Conservation (phyloP, 2,113 vertebrate genomes). For the Sisor rabdophorus region DNA sequence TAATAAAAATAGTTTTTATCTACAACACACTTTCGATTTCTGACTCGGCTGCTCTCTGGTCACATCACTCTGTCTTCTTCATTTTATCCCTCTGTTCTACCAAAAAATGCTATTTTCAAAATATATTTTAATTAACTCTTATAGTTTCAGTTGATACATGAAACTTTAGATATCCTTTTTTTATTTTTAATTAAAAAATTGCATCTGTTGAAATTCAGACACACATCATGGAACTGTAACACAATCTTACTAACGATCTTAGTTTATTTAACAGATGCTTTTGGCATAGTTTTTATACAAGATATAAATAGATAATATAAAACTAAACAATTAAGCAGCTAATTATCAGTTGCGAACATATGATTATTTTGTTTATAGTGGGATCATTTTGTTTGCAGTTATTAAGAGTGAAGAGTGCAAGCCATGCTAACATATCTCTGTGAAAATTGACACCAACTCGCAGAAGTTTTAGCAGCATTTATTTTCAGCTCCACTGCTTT, state of each 20-base stretch:
- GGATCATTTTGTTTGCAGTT: conserved; percentile 45
- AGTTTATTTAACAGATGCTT: background rate
- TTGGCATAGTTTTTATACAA: background rate
- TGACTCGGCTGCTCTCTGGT: too few species aligned
- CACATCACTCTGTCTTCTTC: too few species aligned
- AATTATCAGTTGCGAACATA: background rate
- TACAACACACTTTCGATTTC: too few species aligned
- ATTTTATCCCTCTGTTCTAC: too few species aligned
- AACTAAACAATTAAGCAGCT: background rate
- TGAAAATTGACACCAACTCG: conserved; percentile 59
- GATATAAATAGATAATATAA: background rate
- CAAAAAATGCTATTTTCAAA: too few species aligned
- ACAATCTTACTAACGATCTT: background rate
- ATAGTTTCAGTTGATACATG: background rate
- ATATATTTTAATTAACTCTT: too few species aligned
- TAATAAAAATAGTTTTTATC: too few species aligned
- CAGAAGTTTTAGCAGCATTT: conserved; percentile 54
- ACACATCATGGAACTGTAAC: background rate
- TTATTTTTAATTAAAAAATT: too few species aligned
- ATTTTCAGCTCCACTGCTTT: conserved; percentile 62
- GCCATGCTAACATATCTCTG: conserved; percentile 49
- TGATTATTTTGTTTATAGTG: too few species aligned
- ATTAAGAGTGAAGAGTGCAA: conserved; percentile 52
- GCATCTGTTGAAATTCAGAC: too few species aligned
- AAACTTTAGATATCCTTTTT: background rate